These are phyloP conservation scores for Zaprionus ghesquierei DNA, from an alignment of 1,140 invertebrate species.

Conservation along the genomic window DNA sequence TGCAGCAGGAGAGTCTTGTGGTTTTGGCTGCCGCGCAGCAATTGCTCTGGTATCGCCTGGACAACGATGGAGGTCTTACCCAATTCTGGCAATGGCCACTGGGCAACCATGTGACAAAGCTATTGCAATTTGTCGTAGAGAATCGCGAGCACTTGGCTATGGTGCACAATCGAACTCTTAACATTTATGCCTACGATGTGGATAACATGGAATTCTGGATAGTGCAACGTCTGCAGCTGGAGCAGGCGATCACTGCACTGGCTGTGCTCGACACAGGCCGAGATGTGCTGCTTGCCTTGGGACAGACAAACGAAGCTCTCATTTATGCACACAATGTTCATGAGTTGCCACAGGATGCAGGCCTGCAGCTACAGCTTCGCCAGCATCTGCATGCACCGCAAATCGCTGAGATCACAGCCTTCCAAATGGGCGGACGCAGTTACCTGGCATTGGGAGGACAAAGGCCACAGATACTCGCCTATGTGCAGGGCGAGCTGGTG, in stretches of 20 bases:
- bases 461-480: conserved; percentile 81
- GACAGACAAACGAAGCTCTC: conserved; percentile 50
- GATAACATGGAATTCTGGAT: conserved; percentile 66
- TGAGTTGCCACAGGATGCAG: not conserved
- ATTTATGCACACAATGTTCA: conserved; percentile 56
- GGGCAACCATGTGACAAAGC: conserved; percentile 17
- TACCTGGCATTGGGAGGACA: conserved; percentile 83
- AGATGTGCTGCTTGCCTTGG: conserved; percentile 65
- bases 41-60: conserved; percentile 58
- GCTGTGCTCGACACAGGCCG: conserved; percentile 63
- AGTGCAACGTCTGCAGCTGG: conserved; percentile 60
- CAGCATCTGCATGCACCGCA: conserved; percentile 43
- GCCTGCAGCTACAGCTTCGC: conserved; percentile 45
- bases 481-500: conserved; percentile 65
- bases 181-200: conserved; percentile 66
- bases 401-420: conserved; percentile 56
- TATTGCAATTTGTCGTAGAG: conserved; percentile 53
- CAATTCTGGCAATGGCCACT: conserved; percentile 66
- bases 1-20: conserved; percentile 53
- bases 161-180: conserved; percentile 39
- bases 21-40: conserved; percentile 42
- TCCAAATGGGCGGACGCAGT: conserved; percentile 82
- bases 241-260: conserved; percentile 35
- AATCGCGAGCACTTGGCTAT: conserved; percentile 48
- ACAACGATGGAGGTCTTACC: not conserved